Conservation (phyloP, 1,140 invertebrate species). For the Philopotamus ludificatus region DNA sequence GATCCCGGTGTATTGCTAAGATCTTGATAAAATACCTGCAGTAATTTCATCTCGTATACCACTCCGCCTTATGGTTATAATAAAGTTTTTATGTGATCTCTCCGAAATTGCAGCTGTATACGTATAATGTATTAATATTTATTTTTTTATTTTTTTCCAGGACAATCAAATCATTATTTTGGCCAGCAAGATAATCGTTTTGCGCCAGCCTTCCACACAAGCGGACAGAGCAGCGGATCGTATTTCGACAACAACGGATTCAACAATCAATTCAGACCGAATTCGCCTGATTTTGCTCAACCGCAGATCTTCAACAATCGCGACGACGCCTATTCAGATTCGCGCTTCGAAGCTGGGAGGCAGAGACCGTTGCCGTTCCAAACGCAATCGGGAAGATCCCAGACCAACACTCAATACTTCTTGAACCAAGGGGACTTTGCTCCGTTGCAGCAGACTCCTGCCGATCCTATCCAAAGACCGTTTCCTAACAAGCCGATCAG, state of each 20-base stretch:
- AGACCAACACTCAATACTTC: slow-evolving; percentile 50
- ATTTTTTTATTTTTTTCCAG: slow-evolving; percentile 31
- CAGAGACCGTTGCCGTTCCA: slow-evolving; percentile 52
- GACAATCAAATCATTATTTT: slow-evolving; percentile 35
- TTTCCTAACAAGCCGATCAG: slow-evolving; percentile 51
- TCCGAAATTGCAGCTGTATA: no score
- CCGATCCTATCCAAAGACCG: slow-evolving; percentile 25
- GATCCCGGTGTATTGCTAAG: no score
- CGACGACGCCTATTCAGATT: slow-evolving; percentile 20
- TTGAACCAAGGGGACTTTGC: slow-evolving; percentile 52
- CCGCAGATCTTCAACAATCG: slow-evolving; percentile 32
- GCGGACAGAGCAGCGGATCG: slow-evolving; percentile 10
- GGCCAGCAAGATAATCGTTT: slow-evolving; percentile 37
- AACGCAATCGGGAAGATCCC: slow-evolving; percentile 52
- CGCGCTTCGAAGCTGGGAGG: slow-evolving; percentile 39
- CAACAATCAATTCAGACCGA: slow-evolving; percentile 29
- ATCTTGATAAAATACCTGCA: no score
- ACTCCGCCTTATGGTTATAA: neutral
- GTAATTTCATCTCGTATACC: neutral
- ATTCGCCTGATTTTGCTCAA: slow-evolving; percentile 18
- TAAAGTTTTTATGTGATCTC: neutral
- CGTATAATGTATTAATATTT: neutral
- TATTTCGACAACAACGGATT: slow-evolving; percentile 35
- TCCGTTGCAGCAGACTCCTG: slow-evolving; percentile 1
- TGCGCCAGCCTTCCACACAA: slow-evolving; percentile 27